A percentile compares a stretch with the other conserved stretches of the same genome.
phyloP scores from a whole-genome alignment of 2,888 invertebrate genomes.

The Nemapogon koenigi region DNA sequence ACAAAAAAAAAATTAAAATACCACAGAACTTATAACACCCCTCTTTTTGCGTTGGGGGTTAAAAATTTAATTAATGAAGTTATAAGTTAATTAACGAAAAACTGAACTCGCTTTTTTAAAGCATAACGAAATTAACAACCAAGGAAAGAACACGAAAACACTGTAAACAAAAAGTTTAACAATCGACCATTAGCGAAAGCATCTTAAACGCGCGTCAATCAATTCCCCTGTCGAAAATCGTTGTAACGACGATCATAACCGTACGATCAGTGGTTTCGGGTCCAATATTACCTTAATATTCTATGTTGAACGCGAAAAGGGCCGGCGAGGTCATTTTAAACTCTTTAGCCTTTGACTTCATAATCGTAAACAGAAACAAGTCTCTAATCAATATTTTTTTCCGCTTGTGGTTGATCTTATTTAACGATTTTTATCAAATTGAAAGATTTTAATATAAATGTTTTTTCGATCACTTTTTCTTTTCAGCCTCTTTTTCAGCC shows the following conservation, averaged over 20 bases:
- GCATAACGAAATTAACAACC: constrained; percentile 1
- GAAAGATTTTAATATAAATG: too few species aligned
- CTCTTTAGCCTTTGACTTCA: constrained; percentile 25
- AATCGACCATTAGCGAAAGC: constrained; percentile 36
- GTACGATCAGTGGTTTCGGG: constrained; percentile 18
- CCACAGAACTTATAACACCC: too few species aligned
- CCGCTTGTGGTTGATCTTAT: too few species aligned
- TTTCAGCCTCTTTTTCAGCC: too few species aligned
- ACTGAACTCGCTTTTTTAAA: too few species aligned
- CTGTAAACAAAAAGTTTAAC: constrained; percentile 41
- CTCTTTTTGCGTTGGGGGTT: too few species aligned
- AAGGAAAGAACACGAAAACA: constrained; percentile 18
- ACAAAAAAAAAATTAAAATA: too few species aligned
- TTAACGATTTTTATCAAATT: too few species aligned
- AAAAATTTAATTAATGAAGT: too few species aligned
- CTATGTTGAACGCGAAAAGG: constrained; percentile 29
- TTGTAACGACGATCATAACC: constrained; percentile 17
- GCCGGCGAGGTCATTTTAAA: constrained; percentile 24
- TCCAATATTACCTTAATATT: constrained; percentile 39
- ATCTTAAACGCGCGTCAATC: constrained; percentile 43
- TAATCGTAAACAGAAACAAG: constrained; percentile 6
- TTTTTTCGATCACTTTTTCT: too few species aligned
- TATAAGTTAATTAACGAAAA: too few species aligned
- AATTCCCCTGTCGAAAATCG: constrained; percentile 28
- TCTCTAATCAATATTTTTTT: constrained; percentile 18